Conservation (phyloP, 2,888 invertebrate species). For the Eupelmus urozonus region DNA sequence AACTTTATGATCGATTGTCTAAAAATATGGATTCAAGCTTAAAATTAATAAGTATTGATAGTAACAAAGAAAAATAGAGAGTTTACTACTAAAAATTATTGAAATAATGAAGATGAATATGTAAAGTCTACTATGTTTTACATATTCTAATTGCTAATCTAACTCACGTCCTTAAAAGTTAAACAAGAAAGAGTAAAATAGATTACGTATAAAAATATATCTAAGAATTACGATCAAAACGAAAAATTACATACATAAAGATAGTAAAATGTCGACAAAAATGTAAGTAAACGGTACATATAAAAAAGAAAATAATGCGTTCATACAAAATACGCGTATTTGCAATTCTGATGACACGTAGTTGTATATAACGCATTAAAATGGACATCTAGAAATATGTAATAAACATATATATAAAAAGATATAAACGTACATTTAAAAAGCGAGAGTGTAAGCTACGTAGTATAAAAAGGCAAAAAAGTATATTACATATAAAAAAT, state of each 20-base stretch:
- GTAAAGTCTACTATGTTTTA: slow-evolving; percentile 9
- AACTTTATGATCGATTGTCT: slow-evolving; percentile 52
- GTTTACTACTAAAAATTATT: neutral
- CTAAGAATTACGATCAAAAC: neutral
- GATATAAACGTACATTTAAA: neutral
- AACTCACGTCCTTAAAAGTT: neutral
- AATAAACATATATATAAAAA: neutral
- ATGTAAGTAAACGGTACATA: no score
- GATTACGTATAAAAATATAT: neutral
- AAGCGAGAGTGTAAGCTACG: neutral
- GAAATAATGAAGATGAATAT: neutral
- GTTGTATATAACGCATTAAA: no score
- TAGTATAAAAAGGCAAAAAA: slow-evolving; percentile 20
- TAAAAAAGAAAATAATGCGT: no score
- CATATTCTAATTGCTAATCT: neutral
- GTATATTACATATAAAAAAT: slow-evolving; percentile 31
- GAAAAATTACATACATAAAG: neutral
- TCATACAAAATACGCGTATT: no score
- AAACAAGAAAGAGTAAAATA: neutral
- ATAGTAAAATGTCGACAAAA: neutral
- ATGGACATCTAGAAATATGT: no score
- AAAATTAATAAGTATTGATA: neutral
- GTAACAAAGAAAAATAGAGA: neutral
- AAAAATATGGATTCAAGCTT: neutral
- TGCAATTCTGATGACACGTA: no score